Conservation (phyloP, 1,140 invertebrate species). For the Theocolax elegans region DNA sequence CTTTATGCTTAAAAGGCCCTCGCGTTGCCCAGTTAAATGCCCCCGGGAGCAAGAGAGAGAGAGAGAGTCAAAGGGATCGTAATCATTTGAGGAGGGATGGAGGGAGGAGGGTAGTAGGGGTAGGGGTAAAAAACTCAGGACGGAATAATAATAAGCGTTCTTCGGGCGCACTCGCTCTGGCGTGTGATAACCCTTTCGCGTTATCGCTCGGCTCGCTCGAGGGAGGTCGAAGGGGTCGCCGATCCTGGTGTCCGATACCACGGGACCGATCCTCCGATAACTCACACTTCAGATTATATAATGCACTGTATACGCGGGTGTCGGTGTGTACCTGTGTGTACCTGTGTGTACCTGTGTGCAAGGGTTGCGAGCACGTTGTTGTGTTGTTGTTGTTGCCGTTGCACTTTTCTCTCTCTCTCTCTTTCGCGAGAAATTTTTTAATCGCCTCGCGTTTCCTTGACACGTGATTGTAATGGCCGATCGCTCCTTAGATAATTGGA, state of each 20-base stretch:
- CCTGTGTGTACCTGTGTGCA: conserved; percentile 13
- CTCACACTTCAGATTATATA: conserved; percentile 63
- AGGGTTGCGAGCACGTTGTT: not conserved
- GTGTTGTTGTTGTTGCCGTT: not conserved
- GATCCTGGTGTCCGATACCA: conserved; percentile 62
- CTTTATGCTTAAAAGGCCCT: conserved; percentile 44
- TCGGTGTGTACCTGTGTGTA: not conserved
- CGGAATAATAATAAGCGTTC: conserved; percentile 56
- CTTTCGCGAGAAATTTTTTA: no score
- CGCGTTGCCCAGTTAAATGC: conserved; percentile 16
- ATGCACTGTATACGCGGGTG: conserved; percentile 54
- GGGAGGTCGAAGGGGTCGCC: conserved; percentile 37
- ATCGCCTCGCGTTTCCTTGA: not conserved
- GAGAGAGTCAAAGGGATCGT: conserved; percentile 59
- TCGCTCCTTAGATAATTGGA: not conserved
- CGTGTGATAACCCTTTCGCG: conserved; percentile 65
- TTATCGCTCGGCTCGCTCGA: conserved; percentile 58
- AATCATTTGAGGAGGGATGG: conserved; percentile 52
- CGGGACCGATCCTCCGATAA: conserved; percentile 63
- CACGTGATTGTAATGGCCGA: not conserved
- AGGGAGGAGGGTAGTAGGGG: conserved; percentile 11
- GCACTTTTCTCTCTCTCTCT: not conserved
- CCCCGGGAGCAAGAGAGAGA: conserved; percentile 55
- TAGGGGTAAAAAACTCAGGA: conserved; percentile 38
- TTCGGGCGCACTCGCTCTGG: not conserved